Base-by-base conservation (phyloP, 1,140 invertebrate species). In the Habropoda laboriosa region DNA sequence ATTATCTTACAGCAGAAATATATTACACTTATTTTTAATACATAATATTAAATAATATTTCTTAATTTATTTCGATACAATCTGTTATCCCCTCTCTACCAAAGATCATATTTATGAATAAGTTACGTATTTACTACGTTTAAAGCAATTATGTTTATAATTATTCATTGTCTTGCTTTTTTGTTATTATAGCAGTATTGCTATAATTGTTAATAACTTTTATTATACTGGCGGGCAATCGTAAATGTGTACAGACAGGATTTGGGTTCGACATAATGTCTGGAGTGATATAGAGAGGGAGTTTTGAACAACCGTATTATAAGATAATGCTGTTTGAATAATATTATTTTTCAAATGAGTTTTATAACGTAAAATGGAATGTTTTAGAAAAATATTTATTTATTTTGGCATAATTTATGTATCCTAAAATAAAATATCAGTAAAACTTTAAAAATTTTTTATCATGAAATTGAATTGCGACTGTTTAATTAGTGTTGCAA, bases 121-220 rank as follows among this genome's bases (percentile, higher is more conserved):
- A 58, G 40, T 68, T 61, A 35, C 42, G 42, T 10, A 75, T 68
- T 61, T 57, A 75, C n/a, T 45, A 75, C 27, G 27, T 67, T 75
- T 38, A 12, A 66, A 4, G n/a, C 8, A 53, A 51, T 35, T 24
- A 49, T 45, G 47, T 18, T 32, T 49, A 67, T 60, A 47, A 53
- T 49, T 68, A 27, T 42, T 61, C 3, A 35, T 53, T 45, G 21
- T 7, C 18, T 42, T 35, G 0, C 42, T 60, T 42, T 60, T 76
- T 61, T 6, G 4, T 10, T 16, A 18, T 0, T 53, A 27, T 45
- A 5, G n/a, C 47, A 53, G 42, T 30, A 21, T 60, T 53, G 21
- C 38, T 24, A 30, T 12, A 57, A 38, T 64, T 73, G 32, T 73
- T 73, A 55, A 47, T 57, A 24, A 63, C 30, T 53, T 38, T 51